Evolutionary conservation across 2,797 vertebrate genomes (phyloP).

Genomic region (Xiphophorus birchmanni): DNA sequence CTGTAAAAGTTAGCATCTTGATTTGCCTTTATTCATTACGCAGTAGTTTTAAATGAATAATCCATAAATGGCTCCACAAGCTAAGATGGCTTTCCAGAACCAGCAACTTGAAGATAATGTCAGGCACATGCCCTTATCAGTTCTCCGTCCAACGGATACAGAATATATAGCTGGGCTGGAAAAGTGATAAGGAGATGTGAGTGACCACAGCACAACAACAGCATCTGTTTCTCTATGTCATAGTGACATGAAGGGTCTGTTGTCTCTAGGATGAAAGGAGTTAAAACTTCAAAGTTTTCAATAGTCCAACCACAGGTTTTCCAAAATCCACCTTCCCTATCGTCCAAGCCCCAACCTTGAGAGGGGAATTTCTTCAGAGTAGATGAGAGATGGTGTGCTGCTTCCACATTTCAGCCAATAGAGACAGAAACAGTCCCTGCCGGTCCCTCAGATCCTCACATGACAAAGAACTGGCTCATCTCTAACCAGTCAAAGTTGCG

Average conservation of each 20-base stretch:
- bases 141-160: slow-evolving; percentile 98
- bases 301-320: neutral
- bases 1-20: neutral
- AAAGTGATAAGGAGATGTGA: slow-evolving; percentile 98
- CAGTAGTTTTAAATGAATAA: neutral
- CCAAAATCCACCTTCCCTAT: slow-evolving; percentile 24
- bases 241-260: slow-evolving; percentile 16
- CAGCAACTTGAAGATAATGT: slow-evolving; percentile 69
- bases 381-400: slow-evolving; percentile 19
- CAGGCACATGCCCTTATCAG: slow-evolving; percentile 96
- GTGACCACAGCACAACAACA: slow-evolving; percentile 71
- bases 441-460: slow-evolving; percentile 23
- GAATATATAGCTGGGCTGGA: slow-evolving; percentile 95
- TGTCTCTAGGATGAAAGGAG: slow-evolving; percentile 18
- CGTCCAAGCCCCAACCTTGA: slow-evolving; percentile 15
- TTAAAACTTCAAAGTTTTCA: slow-evolving; percentile 8
- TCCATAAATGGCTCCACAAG: slow-evolving; percentile 11
- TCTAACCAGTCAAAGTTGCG: slow-evolving; percentile 37
- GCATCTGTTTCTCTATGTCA: slow-evolving; percentile 27
- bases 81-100: slow-evolving; percentile 43
- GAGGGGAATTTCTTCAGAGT: slow-evolving; percentile 12
- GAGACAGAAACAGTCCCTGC: slow-evolving; percentile 28
- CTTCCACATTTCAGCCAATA: slow-evolving; percentile 26
- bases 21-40: neutral
- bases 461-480: slow-evolving; percentile 43